Base-by-base conservation (phyloP, 1,140 invertebrate species). In the Drosophila parvula region DNA sequence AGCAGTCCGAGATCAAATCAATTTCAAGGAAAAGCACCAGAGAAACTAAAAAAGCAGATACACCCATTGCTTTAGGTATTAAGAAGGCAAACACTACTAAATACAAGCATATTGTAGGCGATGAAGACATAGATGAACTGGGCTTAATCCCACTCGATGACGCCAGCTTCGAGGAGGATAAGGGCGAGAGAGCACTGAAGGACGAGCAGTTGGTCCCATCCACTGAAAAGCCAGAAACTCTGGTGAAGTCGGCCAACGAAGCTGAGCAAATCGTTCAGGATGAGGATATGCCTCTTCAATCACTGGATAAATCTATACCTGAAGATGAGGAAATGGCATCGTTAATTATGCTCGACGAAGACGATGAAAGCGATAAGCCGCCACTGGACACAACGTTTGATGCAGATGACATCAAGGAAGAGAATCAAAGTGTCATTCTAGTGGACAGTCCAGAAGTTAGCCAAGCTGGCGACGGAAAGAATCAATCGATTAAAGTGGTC, bases 301-400 rank as follows among this genome's bases (percentile, higher is more conserved):
- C 14, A 1, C 16, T 11, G 2, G 32, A 38, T 36, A 7, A 7
- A 14, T 36, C 22, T 5, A 10, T 32, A 10, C 4, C 2, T 12
- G 62, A 75, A n/a, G 65, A 74, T 11, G 32, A 76, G n/a, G 32
- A 68, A 55, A 88, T 79, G 75, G 67, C 74, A 1, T 73, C 81
- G 8, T 36, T 77, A 0, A 32, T 78, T 22, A 1, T 89, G n/a
- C 0, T 65, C 10, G 81, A 78, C 11, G 83, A 86, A 30, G 81
- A 53, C 9, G 67, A 55, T 0, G 65, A 51, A 40, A 27, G 34
- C 14, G 43, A 56, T 1, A 36, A 48, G 1, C 27, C 38, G 5
- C 44, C 11, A 2, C 45, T 81, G 0, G 85, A 90, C 40, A 48
- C 43, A 9, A 89, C 84, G 4, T 89, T 81, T 34, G 67, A 85